A percentile compares a stretch with the other conserved stretches of the same genome.
These are phyloP conservation scores for Vidua macroura DNA, from an alignment of 2,113 vertebrate genomes.

Conservation along the genomic window DNA sequence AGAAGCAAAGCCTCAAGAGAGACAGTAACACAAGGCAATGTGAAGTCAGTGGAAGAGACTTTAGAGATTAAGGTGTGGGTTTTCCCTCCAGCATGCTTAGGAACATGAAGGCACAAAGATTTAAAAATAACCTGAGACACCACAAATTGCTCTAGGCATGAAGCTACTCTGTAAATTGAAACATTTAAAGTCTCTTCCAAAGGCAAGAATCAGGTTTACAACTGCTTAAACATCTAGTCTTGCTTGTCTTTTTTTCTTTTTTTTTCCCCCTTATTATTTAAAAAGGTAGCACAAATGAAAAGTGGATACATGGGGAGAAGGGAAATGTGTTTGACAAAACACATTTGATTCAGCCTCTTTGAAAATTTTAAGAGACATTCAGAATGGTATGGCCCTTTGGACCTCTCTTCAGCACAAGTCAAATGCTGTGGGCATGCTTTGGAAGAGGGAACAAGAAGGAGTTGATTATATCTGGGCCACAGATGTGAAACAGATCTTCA, in stretches of 20 bases:
- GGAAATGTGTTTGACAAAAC: not conserved
- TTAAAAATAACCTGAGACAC: not conserved
- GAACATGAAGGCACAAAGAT: not conserved
- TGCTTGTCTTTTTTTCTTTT: not conserved
- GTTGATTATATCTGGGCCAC: not conserved
- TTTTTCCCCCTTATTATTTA: not conserved
- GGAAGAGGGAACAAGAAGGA: not conserved
- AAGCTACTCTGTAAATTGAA: not conserved
- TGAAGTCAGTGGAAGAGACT: not conserved
- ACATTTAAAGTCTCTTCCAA: not conserved
- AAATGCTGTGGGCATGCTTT: not conserved
- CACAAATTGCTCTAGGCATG: not conserved
- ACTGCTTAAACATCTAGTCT: not conserved
- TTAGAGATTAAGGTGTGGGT: not conserved
- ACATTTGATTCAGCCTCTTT: not conserved
- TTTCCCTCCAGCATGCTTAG: not conserved
- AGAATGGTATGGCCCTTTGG: not conserved
- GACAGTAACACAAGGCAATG: not conserved
- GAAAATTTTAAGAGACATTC: not conserved
- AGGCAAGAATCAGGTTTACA: not conserved
- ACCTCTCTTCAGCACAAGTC: not conserved
- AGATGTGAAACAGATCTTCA: slow-evolving; percentile 30
- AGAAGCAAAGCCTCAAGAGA: not conserved
- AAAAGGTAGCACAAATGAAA: not conserved
- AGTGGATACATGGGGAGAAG: not conserved